Conservation (phyloP, 2,888 invertebrate species). For the Tipula helvola region DNA sequence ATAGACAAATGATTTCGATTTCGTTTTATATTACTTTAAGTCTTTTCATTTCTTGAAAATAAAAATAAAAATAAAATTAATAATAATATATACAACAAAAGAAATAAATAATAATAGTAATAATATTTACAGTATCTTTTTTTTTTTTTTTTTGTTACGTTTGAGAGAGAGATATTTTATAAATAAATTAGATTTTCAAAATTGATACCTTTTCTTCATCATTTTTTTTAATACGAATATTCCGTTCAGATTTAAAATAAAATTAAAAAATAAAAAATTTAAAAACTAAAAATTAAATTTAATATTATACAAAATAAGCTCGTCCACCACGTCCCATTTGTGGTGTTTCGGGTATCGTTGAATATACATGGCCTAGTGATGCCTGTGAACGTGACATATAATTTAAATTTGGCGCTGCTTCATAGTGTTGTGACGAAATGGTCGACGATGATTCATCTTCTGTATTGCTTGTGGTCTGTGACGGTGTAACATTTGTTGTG, state of each 20-base stretch:
- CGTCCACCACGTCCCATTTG: slow-evolving; percentile 14
- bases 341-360: slow-evolving; percentile 18
- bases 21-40: not conserved
- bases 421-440: slow-evolving; percentile 14
- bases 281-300: slow-evolving; percentile 6
- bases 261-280: not conserved
- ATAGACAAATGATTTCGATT: not conserved
- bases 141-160: not conserved
- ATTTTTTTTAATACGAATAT: not conserved
- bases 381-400: slow-evolving; percentile 15
- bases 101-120: not conserved
- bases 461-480: slow-evolving; percentile 16
- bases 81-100: not conserved
- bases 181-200: not conserved
- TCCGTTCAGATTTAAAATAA: not conserved
- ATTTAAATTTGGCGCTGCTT: slow-evolving; percentile 14
- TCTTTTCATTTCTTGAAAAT: not conserved
- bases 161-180: not conserved
- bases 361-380: slow-evolving; percentile 17
- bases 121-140: not conserved
- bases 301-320: slow-evolving; percentile 15
- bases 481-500: slow-evolving; percentile 11
- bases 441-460: slow-evolving; percentile 16
- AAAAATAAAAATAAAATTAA: not conserved
- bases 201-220: not conserved